A percentile compares a stretch with the other conserved stretches of the same genome.
These are phyloP conservation scores for Venusia cambrica DNA, from an alignment of 2,888 invertebrate genomes.

Conservation along the genomic window DNA sequence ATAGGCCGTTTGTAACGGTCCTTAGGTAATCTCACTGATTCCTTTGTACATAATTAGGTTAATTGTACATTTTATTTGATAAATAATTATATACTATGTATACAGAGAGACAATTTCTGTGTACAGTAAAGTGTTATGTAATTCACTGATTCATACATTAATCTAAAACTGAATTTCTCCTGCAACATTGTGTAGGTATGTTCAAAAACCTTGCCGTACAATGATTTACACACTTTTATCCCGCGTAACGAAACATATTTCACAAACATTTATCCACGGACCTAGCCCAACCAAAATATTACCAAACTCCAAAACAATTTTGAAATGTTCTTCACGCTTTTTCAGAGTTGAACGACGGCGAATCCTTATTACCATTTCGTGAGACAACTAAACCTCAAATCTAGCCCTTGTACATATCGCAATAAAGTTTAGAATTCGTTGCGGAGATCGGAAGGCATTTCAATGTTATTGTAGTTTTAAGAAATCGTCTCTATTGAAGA, in stretches of 20 bases:
- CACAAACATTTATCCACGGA: constrained; percentile 15
- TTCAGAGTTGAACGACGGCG: constrained; percentile 71
- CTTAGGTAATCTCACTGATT: no score
- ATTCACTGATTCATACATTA: no score
- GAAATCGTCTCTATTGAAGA: constrained; percentile 52
- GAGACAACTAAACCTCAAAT: background rate
- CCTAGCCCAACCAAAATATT: constrained; percentile 32
- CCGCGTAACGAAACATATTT: constrained; percentile 19
- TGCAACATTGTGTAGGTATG: constrained; percentile 1
- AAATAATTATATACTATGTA: no score
- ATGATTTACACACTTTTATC: constrained; percentile 11
- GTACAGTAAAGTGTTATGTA: no score
- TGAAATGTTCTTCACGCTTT: constrained; percentile 50
- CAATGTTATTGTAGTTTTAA: constrained; percentile 43
- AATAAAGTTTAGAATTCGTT: constrained; percentile 11
- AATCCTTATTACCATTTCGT: constrained; percentile 29
- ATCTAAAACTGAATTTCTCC: no score
- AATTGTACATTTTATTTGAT: no score
- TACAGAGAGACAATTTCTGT: no score
- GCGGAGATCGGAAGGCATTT: constrained; percentile 5
- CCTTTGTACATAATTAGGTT: no score
- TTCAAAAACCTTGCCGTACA: constrained; percentile 8
- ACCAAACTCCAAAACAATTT: constrained; percentile 45
- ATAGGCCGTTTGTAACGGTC: no score
- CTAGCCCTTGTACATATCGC: constrained; percentile 4